phyloP scores from a whole-genome alignment of 2,797 vertebrate genomes.

The Numenius phaeopus region DNA sequence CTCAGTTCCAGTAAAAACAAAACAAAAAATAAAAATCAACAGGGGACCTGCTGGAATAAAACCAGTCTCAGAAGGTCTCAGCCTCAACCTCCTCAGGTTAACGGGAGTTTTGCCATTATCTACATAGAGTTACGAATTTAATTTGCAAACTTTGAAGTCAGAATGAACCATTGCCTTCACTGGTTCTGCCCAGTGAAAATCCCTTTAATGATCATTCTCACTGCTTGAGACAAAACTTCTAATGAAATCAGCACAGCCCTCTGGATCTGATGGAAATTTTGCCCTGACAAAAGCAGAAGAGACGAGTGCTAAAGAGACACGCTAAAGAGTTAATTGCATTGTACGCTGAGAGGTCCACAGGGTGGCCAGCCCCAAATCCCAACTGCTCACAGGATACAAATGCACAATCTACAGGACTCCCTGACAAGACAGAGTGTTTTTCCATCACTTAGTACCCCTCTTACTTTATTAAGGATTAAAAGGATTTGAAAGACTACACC shows the following conservation, averaged over 20 bases:
- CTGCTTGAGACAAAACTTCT: neutral
- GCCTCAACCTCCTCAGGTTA: neutral
- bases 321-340: neutral
- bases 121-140: neutral
- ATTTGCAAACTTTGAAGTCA: neutral
- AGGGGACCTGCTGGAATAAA: neutral
- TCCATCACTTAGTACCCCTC: neutral
- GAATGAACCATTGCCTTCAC: neutral
- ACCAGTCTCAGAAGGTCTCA: neutral
- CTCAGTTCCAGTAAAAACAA: neutral
- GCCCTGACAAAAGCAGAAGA: neutral
- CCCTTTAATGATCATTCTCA: neutral
- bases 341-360: neutral
- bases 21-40: neutral
- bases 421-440: neutral
- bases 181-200: neutral
- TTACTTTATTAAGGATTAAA: neutral
- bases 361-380: neutral
- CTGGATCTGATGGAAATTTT: neutral
- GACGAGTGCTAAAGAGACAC: fast-evolving
- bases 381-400: neutral
- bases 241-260: neutral
- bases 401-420: neutral
- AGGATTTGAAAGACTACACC: neutral
- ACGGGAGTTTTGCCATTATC: neutral